Conservation (phyloP, 1,140 invertebrate species). For the Oedothorax gibbosus region DNA sequence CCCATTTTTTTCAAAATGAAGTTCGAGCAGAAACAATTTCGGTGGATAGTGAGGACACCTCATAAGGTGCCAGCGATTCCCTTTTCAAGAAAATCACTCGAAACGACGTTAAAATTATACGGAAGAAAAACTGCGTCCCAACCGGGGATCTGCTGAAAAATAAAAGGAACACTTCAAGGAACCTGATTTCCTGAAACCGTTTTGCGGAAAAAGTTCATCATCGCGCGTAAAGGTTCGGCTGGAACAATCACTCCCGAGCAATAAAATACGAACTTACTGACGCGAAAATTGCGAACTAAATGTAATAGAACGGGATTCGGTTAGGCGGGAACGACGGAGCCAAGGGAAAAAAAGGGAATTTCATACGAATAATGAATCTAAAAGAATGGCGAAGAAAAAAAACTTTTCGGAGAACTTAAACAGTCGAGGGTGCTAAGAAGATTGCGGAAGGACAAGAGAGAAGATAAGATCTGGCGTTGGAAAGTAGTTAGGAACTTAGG, state of each 20-base stretch:
- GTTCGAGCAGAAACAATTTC: slow-evolving; percentile 10
- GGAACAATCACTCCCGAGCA: slow-evolving; percentile 59
- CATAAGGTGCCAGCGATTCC: slow-evolving; percentile 20
- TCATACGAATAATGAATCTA: slow-evolving; percentile 52
- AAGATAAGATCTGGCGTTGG: slow-evolving; percentile 15
- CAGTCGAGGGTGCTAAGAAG: slow-evolving; percentile 35
- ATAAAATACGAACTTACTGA: slow-evolving; percentile 58
- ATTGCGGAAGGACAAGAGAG: slow-evolving; percentile 40
- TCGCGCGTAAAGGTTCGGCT: slow-evolving; percentile 41
- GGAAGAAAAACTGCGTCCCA: slow-evolving; percentile 29
- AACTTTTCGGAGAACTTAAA: slow-evolving; percentile 25
- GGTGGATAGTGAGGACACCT: not conserved
- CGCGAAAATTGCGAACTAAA: slow-evolving; percentile 59
- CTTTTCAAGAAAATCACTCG: slow-evolving; percentile 1
- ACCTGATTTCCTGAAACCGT: slow-evolving; percentile 55
- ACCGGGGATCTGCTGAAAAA: slow-evolving; percentile 22
- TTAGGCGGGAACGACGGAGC: slow-evolving; percentile 13
- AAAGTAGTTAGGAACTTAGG: slow-evolving; percentile 11
- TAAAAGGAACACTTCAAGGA: slow-evolving; percentile 17
- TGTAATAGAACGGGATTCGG: slow-evolving; percentile 58
- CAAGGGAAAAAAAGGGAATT: slow-evolving; percentile 37
- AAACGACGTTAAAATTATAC: slow-evolving; percentile 43
- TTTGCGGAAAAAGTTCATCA: slow-evolving; percentile 56
- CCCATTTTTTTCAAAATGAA: not conserved
- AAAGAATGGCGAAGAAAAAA: slow-evolving; percentile 43